These are phyloP conservation scores for Cosmia trapezina DNA, from an alignment of 2,888 invertebrate species.

Conservation along the genomic window DNA sequence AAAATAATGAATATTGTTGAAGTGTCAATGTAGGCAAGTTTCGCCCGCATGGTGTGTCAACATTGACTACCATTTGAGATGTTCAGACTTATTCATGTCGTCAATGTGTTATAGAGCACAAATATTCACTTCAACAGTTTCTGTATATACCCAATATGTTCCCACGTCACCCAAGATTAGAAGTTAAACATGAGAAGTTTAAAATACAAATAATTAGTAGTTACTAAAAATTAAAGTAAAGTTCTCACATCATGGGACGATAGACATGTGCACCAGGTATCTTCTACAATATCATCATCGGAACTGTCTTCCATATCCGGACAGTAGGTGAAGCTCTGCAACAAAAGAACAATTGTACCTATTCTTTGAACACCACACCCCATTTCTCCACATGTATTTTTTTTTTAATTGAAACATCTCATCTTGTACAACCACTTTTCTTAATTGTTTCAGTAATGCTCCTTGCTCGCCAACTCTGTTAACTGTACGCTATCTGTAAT, in stretches of 20 bases:
- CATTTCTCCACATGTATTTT: neutral
- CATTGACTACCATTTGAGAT: neutral
- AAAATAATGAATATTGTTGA: neutral
- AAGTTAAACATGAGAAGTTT: neutral
- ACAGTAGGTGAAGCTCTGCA: slow-evolving; percentile 80
- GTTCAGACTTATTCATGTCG: slow-evolving; percentile 14
- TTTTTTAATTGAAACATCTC: neutral
- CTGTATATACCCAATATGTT: neutral
- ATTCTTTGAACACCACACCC: neutral
- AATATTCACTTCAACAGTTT: slow-evolving; percentile 6
- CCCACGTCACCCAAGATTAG: neutral
- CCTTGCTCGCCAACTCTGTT: neutral
- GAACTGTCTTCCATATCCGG: slow-evolving; percentile 81
- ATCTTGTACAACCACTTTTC: neutral
- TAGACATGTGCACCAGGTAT: slow-evolving; percentile 85
- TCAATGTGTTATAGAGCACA: neutral
- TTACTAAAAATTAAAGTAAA: neutral
- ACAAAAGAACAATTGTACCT: slow-evolving; percentile 50
- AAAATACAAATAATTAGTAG: slow-evolving; percentile 6
- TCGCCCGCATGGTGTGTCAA: slow-evolving; percentile 17
- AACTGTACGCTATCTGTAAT: too few relatives aligned
- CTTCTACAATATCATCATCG: slow-evolving; percentile 82
- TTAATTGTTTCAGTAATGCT: neutral
- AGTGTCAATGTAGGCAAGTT: neutral
- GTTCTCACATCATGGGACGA: slow-evolving; percentile 84